phyloP scores from a whole-genome alignment of 2,888 invertebrate genomes.

The Zhengitettix transpicula region DNA sequence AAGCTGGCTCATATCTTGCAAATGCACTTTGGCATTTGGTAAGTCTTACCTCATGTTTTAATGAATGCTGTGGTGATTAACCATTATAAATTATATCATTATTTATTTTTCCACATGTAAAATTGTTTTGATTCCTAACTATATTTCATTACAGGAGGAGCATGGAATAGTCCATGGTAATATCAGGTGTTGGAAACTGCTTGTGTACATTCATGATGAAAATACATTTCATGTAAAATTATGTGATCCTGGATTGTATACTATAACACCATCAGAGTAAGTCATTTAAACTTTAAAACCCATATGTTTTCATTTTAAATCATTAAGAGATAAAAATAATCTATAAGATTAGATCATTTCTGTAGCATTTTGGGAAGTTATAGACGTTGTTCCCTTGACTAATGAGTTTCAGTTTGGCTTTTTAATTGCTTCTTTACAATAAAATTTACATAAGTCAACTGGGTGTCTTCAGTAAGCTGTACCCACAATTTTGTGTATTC shows the following conservation, averaged over 20 bases:
- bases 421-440: too few relatives aligned
- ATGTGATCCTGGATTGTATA: constrained; percentile 62
- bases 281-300: too few relatives aligned
- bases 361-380: too few relatives aligned
- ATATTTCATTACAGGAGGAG: constrained; percentile 38
- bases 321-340: too few relatives aligned
- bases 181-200: constrained; percentile 64
- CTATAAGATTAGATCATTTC: too few relatives aligned
- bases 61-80: background rate
- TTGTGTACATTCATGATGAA: constrained; percentile 57
- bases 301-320: too few relatives aligned
- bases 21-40: constrained; percentile 77
- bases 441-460: too few relatives aligned
- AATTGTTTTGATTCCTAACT: background rate
- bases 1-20: constrained; percentile 65
- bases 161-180: constrained; percentile 69
- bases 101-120: background rate
- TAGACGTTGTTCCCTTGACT: too few relatives aligned
- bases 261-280: constrained; percentile 49
- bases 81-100: background rate
- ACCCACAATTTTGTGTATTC: too few relatives aligned
- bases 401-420: too few relatives aligned
- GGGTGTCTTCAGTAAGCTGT: too few relatives aligned
- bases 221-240: constrained; percentile 60
- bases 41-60: constrained; percentile 19